phyloP scores from a whole-genome alignment of 1,140 invertebrate genomes.

The Battus philenor region DNA sequence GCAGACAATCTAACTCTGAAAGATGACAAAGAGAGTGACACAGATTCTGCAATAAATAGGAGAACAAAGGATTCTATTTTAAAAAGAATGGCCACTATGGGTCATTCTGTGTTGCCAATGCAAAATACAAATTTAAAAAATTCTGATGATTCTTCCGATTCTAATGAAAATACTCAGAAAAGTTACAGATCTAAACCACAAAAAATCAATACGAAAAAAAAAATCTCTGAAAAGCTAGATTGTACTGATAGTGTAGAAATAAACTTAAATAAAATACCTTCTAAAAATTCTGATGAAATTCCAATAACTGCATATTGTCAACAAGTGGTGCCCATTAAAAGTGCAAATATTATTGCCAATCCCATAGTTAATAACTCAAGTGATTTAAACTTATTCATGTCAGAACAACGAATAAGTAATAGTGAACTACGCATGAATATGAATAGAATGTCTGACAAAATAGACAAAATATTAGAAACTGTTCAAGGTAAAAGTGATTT shows the following conservation, averaged over 20 bases:
- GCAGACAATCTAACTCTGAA: conserved; percentile 15
- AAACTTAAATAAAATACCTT: conserved; percentile 19
- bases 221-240: conserved; percentile 23
- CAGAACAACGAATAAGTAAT: conserved; percentile 60
- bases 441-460: conserved; percentile 51
- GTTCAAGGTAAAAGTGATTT: conserved; percentile 29
- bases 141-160: conserved; percentile 53
- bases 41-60: conserved; percentile 46
- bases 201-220: conserved; percentile 31
- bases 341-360: conserved; percentile 20
- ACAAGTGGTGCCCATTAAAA: conserved; percentile 34
- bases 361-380: conserved; percentile 13
- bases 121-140: conserved; percentile 22
- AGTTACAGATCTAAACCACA: conserved; percentile 36
- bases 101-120: conserved; percentile 55
- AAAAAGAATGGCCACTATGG: conserved; percentile 62
- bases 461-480: conserved; percentile 45
- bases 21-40: conserved; percentile 46
- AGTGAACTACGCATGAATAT: conserved; percentile 62
- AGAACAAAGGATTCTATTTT: conserved; percentile 57
- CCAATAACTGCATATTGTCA: conserved; percentile 24
- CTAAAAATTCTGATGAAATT: conserved; percentile 16
- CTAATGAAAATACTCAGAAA: conserved; percentile 32
- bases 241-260: conserved; percentile 24
- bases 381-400: conserved; percentile 46